Evolutionary conservation across 2,888 invertebrate genomes (phyloP).

Genomic region (Petrophora chlorosata): DNA sequence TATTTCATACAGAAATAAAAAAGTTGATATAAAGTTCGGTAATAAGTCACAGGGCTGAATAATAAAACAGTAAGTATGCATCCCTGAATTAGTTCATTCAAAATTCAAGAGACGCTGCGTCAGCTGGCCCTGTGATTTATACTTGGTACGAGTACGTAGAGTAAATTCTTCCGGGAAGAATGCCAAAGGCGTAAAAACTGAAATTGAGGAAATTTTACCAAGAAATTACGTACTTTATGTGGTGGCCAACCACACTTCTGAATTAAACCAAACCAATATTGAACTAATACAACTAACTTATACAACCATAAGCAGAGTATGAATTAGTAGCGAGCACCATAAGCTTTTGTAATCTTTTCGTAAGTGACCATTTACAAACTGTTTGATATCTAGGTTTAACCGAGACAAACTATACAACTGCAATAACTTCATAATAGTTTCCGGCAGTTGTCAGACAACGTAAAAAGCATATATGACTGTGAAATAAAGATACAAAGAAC

Average conservation of each 20-base stretch:
- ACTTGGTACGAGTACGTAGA: constrained; percentile 58
- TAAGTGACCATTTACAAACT: no score
- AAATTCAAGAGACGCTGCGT: constrained; percentile 68
- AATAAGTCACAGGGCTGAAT: constrained; percentile 11
- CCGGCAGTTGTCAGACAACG: constrained; percentile 1
- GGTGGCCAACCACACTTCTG: no score
- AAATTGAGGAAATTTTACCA: constrained; percentile 22
- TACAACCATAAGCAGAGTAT: no score
- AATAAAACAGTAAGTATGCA: constrained; percentile 42
- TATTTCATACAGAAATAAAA: background rate
- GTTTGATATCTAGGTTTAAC: no score
- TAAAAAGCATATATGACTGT: no score
- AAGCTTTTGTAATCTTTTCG: no score
- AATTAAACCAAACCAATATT: no score
- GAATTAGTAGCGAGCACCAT: no score
- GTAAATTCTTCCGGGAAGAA: constrained; percentile 46
- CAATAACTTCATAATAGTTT: background rate
- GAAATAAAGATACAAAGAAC: background rate
- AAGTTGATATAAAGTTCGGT: background rate
- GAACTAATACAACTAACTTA: no score
- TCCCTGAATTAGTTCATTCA: constrained; percentile 57
- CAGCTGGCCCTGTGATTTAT: constrained; percentile 72
- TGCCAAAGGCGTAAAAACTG: constrained; percentile 30
- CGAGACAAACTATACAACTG: background rate
- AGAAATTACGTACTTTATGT: background rate